phyloP scores from a whole-genome alignment of 2,888 invertebrate species.

The Blastobasis lacticolella region DNA sequence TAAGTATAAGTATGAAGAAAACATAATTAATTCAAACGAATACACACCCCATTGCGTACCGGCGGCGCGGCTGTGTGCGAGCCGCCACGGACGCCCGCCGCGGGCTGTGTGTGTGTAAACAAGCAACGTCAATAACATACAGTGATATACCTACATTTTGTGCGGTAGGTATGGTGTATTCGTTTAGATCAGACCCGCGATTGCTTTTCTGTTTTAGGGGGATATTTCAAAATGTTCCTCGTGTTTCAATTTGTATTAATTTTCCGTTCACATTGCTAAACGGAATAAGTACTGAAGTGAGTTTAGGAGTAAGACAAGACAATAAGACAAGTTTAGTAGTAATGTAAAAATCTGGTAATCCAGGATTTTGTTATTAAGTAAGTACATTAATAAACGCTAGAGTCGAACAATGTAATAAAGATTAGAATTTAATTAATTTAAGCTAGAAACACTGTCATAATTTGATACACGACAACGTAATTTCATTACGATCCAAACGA shows the following conservation, averaged over 20 bases:
- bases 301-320: too few relatives aligned
- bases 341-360: too few relatives aligned
- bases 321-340: too few relatives aligned
- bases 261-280: neutral
- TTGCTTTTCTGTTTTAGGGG: slow-evolving; percentile 37
- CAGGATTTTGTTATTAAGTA: too few relatives aligned
- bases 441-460: neutral
- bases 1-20: slow-evolving; percentile 27
- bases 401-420: too few relatives aligned
- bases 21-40: slow-evolving; percentile 42
- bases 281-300: too few relatives aligned
- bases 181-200: slow-evolving; percentile 52
- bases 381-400: too few relatives aligned
- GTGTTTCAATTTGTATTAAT: neutral
- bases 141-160: slow-evolving; percentile 31
- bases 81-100: slow-evolving; percentile 24
- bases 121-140: slow-evolving; percentile 51
- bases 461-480: slow-evolving; percentile 11
- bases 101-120: slow-evolving; percentile 35
- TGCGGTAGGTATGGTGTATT: slow-evolving; percentile 28
- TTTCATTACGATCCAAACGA: slow-evolving; percentile 26
- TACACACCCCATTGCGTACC: slow-evolving; percentile 11
- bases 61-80: slow-evolving; percentile 24
- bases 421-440: too few relatives aligned
- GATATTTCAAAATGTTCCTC: neutral